Percentiles rank a stretch among this genome's conserved stretches.
These are phyloP conservation scores for Antitype chi DNA, from an alignment of 2,888 invertebrate species.

Conservation along the genomic window DNA sequence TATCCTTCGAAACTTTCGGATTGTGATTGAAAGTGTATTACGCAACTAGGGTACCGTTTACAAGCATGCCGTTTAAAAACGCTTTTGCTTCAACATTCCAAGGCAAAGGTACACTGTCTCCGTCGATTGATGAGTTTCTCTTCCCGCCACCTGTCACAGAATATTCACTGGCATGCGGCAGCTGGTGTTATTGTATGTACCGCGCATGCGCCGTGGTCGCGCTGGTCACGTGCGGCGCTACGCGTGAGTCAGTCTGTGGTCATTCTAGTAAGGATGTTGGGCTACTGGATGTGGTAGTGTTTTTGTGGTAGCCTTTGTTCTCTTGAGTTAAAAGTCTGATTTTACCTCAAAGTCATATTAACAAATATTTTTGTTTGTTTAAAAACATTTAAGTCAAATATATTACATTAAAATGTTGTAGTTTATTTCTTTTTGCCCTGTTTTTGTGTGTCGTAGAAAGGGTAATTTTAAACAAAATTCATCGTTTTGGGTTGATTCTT, in stretches of 20 bases:
- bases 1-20: not conserved
- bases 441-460: not conserved
- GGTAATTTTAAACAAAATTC: not conserved
- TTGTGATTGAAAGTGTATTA: no score
- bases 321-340: not conserved
- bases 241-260: slow-evolving; percentile 44
- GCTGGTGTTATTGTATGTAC: slow-evolving; percentile 27
- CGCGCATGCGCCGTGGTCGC: slow-evolving; percentile 12
- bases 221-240: slow-evolving; percentile 35
- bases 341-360: slow-evolving; percentile 1
- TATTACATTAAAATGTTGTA: not conserved
- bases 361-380: not conserved
- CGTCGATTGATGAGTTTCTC: not conserved
- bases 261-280: not conserved
- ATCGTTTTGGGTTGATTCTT: not conserved
- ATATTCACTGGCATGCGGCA: not conserved
- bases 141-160: slow-evolving; percentile 2
- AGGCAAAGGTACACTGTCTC: not conserved
- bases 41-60: not conserved
- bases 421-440: not conserved
- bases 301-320: slow-evolving; percentile 4
- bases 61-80: not conserved
- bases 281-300: slow-evolving; percentile 29
- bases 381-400: not conserved
- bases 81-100: slow-evolving; percentile 8